These are phyloP conservation scores for Hypsibius dujardini DNA, from an alignment of 1,140 invertebrate species.

Conservation along the genomic window DNA sequence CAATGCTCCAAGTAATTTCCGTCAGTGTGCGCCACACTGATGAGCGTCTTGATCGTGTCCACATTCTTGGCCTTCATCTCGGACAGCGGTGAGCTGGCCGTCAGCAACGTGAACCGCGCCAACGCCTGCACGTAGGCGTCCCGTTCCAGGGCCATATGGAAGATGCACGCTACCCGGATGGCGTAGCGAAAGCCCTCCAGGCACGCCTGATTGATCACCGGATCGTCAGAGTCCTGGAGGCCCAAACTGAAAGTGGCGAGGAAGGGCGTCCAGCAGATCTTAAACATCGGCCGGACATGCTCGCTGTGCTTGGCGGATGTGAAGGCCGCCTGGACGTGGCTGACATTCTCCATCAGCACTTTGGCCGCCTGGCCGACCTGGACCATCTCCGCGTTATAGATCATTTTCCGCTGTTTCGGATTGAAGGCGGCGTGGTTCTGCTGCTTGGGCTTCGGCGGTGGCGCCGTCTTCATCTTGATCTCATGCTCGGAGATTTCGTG, in stretches of 20 bases:
- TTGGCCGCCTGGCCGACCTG: constrained; percentile 86
- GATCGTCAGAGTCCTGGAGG: no score
- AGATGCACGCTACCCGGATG: no score
- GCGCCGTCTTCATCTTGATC: no score
- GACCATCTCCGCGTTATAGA: constrained; percentile 98
- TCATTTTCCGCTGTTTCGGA: constrained; percentile 20
- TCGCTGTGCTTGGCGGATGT: constrained; percentile 92
- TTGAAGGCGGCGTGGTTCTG: no score
- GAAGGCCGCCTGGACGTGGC: constrained; percentile 85
- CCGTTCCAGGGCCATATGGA: no score
- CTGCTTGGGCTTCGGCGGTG: no score
- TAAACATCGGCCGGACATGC: constrained; percentile 96
- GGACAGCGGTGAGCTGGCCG: constrained; percentile 84
- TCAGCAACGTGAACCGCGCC: constrained; percentile 76
- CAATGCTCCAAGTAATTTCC: constrained; percentile 88
- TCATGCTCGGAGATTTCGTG: no score
- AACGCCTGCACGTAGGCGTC: no score
- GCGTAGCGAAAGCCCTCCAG: no score
- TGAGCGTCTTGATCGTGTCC: constrained; percentile 95
- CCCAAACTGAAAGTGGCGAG: constrained; percentile 95
- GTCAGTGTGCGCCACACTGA: constrained; percentile 87
- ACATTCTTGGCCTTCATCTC: constrained; percentile 99
- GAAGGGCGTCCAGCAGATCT: constrained; percentile 79
- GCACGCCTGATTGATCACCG: no score
- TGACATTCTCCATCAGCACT: constrained; percentile 95